These are phyloP conservation scores for Zeus faber DNA, from an alignment of 2,113 vertebrate species.

Conservation along the genomic window DNA sequence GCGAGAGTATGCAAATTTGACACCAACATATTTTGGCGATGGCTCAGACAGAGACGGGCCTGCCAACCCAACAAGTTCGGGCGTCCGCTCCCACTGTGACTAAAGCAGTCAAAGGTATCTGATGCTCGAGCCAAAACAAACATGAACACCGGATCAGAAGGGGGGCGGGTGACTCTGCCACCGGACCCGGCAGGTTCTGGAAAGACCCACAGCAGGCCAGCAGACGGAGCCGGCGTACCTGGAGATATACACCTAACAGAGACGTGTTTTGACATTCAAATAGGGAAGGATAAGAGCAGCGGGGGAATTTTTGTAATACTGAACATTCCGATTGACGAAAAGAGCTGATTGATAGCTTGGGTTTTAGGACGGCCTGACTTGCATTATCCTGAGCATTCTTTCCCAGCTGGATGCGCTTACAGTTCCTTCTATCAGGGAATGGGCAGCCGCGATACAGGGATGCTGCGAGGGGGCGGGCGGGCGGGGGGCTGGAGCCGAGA, in stretches of 20 bases:
- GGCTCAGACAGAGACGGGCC: slow-evolving; percentile 26
- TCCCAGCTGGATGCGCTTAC: slow-evolving; percentile 1
- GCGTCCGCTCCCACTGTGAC: slow-evolving; percentile 32
- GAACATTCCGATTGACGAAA: slow-evolving; percentile 45
- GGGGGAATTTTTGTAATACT: slow-evolving; percentile 38
- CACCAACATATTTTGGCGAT: slow-evolving; percentile 40
- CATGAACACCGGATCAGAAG: slow-evolving; percentile 9
- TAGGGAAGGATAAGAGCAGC: neutral
- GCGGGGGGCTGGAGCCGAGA: neutral
- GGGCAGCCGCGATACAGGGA: neutral
- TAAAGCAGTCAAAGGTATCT: slow-evolving; percentile 22
- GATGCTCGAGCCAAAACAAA: slow-evolving; percentile 41
- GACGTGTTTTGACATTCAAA: neutral
- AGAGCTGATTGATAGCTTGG: slow-evolving; percentile 17
- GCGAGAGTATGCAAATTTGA: no score
- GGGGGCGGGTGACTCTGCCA: neutral
- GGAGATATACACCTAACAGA: neutral
- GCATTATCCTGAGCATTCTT: slow-evolving; percentile 11
- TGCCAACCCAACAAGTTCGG: neutral
- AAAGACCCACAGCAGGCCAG: neutral
- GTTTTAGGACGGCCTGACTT: slow-evolving; percentile 9
- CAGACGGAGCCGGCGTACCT: no score
- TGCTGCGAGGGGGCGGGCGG: neutral
- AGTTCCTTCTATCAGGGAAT: no score
- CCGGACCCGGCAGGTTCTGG: slow-evolving; percentile 1